Percentiles rank a stretch among this genome's conserved stretches.
Conservation (phyloP, 2,888 invertebrate genomes). For the Rugalucina vietnamica region DNA sequence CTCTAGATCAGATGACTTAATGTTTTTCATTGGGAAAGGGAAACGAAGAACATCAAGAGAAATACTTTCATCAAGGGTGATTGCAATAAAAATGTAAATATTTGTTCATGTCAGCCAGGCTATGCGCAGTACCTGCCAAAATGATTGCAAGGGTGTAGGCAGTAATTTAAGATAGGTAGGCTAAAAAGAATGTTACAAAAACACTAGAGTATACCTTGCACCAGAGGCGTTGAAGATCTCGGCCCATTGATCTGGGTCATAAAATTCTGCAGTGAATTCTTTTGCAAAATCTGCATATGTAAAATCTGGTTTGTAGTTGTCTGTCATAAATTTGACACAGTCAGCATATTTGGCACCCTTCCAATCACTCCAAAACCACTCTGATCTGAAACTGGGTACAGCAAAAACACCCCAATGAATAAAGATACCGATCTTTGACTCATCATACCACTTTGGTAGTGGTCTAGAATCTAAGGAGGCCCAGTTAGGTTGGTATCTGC, state of each 20-base stretch:
- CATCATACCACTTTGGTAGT: slow-evolving; percentile 84
- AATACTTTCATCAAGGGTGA: too few species aligned
- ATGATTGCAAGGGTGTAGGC: too few species aligned
- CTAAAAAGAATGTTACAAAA: too few species aligned
- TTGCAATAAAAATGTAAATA: too few species aligned
- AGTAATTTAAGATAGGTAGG: too few species aligned
- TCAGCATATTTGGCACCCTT: slow-evolving; percentile 78
- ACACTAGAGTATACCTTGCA: slow-evolving; percentile 91
- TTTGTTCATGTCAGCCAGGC: too few species aligned
- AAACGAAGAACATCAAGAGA: too few species aligned
- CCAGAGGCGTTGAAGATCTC: slow-evolving; percentile 92
- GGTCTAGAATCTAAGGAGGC: slow-evolving; percentile 83
- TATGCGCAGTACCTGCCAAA: too few species aligned
- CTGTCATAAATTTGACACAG: slow-evolving; percentile 88
- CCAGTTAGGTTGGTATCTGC: slow-evolving; percentile 64
- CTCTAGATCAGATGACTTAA: too few species aligned
- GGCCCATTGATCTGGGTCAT: slow-evolving; percentile 93
- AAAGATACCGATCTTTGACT: slow-evolving; percentile 85
- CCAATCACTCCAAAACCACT: slow-evolving; percentile 97
- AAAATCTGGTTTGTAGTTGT: slow-evolving; percentile 93
- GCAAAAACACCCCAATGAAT: slow-evolving; percentile 85
- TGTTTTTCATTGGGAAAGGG: too few species aligned
- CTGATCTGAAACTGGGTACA: slow-evolving; percentile 84
- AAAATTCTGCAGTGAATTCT: slow-evolving; percentile 94
- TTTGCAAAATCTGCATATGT: slow-evolving; percentile 96